These are phyloP conservation scores for Sorex fumeus DNA, from an alignment of 2,113 vertebrate genomes.

Conservation along the genomic window DNA sequence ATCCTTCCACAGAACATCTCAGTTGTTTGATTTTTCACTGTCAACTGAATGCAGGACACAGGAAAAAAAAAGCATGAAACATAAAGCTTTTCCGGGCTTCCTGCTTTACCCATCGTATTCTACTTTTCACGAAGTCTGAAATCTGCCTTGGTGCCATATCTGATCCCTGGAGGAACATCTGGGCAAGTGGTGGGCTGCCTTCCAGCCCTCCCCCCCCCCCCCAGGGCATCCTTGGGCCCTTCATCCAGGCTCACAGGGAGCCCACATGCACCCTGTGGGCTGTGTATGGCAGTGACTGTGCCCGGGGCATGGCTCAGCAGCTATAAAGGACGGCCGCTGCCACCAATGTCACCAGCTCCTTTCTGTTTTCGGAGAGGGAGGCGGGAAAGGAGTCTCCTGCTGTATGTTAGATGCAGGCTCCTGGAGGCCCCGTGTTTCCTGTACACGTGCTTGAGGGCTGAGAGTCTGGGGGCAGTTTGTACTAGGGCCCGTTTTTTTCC, in stretches of 20 bases:
- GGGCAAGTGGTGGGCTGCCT: slow-evolving; percentile 20
- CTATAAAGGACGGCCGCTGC: background rate
- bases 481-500: slow-evolving; percentile 2
- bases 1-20: slow-evolving; percentile 46
- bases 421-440: background rate
- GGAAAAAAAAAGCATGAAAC: slow-evolving; percentile 35
- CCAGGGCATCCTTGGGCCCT: slow-evolving; percentile 63
- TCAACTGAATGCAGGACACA: slow-evolving; percentile 61
- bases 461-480: slow-evolving; percentile 39
- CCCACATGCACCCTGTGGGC: slow-evolving; percentile 19
- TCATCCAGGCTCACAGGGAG: slow-evolving; percentile 74
- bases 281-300: background rate
- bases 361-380: background rate
- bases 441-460: slow-evolving; percentile 22
- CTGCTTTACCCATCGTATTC: slow-evolving; percentile 64
- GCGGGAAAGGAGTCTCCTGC: background rate
- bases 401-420: background rate
- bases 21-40: slow-evolving; percentile 65
- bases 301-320: background rate
- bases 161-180: slow-evolving; percentile 55
- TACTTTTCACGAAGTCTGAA: slow-evolving; percentile 58
- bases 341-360: background rate
- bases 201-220: too few relatives aligned
- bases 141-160: slow-evolving; percentile 49
- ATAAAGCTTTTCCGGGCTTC: slow-evolving; percentile 32